Evolutionary conservation across 2,888 invertebrate genomes (phyloP).

Genomic region (Sphecodes monilicornis): DNA sequence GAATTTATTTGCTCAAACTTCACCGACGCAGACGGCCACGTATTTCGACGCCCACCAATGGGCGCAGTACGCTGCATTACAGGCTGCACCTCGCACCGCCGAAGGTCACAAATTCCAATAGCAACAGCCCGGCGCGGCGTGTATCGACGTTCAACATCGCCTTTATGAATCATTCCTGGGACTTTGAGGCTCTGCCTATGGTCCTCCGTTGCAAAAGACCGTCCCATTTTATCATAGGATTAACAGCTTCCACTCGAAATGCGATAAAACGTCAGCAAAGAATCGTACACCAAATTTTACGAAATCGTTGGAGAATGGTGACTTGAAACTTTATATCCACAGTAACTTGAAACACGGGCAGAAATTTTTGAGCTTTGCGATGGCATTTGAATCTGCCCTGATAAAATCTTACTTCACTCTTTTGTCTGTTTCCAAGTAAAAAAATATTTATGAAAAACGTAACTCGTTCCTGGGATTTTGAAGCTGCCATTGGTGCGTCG

Average conservation of each 20-base stretch:
- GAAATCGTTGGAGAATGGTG: no score
- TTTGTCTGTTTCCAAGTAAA: no score
- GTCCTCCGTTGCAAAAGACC: background rate
- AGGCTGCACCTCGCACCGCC: constrained; percentile 66
- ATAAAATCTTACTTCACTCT: no score
- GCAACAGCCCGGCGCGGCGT: constrained; percentile 62
- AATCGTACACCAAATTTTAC: background rate
- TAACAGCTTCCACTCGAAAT: no score
- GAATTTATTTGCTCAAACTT: constrained; percentile 66
- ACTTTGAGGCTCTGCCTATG: constrained; percentile 32
- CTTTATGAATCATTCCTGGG: constrained; percentile 68
- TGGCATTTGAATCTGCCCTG: no score
- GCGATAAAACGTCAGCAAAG: background rate
- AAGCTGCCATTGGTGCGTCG: constrained; percentile 8
- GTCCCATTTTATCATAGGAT: background rate
- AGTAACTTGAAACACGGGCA: no score
- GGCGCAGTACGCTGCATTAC: constrained; percentile 66
- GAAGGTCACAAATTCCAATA: constrained; percentile 72
- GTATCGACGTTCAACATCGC: constrained; percentile 41
- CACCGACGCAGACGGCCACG: constrained; percentile 53
- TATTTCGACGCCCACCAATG: constrained; percentile 68
- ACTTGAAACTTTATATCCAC: no score
- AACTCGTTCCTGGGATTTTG: constrained; percentile 53
- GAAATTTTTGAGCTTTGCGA: no score
- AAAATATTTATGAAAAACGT: constrained; percentile 53